A percentile compares a stretch with the other conserved stretches of the same genome.
Evolutionary conservation across 2,888 invertebrate genomes (phyloP).

Genomic region (Cephus pygmeus): DNA sequence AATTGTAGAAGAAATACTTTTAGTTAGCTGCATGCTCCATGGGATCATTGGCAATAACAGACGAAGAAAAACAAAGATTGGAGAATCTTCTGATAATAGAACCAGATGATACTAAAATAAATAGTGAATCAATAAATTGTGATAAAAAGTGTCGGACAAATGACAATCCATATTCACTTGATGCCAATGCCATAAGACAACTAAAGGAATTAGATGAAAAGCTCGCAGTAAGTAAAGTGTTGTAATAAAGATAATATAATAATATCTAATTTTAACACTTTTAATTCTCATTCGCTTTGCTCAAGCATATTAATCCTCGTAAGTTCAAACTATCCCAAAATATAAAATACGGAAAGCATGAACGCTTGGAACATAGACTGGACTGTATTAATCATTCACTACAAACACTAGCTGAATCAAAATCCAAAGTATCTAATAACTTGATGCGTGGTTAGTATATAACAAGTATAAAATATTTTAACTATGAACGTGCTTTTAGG

Average conservation of each 20-base stretch:
- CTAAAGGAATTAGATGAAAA: background rate
- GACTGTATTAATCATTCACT: background rate
- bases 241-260: background rate
- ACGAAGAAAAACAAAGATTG: conserved; percentile 19
- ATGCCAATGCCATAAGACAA: background rate
- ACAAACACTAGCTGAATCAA: background rate
- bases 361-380: background rate
- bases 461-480: background rate
- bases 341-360: background rate
- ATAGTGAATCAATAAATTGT: background rate
- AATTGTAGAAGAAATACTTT: background rate
- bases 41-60: conserved; percentile 18
- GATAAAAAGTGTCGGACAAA: background rate
- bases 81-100: background rate
- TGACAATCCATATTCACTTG: background rate
- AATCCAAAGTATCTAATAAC: background rate
- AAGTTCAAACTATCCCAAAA: background rate
- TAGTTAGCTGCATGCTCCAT: conserved; percentile 12
- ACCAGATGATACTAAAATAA: background rate
- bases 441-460: background rate
- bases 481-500: background rate
- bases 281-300: background rate
- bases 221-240: background rate
- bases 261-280: background rate
- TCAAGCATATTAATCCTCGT: background rate